Percentiles rank a stretch among this genome's conserved stretches.
phyloP scores from a whole-genome alignment of 2,113 vertebrate genomes.

The Megaceryle torquata region DNA sequence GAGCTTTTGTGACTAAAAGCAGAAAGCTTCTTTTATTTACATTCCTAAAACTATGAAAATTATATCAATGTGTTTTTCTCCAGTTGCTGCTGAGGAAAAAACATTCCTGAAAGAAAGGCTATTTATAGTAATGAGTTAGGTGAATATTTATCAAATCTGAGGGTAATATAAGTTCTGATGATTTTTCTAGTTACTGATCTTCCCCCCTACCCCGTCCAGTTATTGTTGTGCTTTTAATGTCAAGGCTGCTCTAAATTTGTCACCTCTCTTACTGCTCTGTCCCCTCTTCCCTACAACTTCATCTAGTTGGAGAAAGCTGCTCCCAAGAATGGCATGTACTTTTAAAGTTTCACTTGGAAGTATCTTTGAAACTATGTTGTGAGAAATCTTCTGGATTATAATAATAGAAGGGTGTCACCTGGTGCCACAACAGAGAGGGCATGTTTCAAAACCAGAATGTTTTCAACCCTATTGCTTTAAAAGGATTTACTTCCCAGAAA shows the following conservation, averaged over 20 bases:
- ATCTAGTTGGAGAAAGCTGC: neutral
- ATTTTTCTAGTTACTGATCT: neutral
- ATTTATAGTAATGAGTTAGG: neutral
- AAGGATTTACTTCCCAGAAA: neutral
- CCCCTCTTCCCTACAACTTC: neutral
- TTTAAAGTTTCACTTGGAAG: neutral
- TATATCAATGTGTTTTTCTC: neutral
- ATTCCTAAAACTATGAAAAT: slow-evolving; percentile 20
- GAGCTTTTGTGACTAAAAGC: slow-evolving; percentile 44
- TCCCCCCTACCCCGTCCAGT: neutral
- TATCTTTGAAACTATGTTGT: neutral
- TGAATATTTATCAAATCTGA: neutral
- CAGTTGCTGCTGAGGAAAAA: neutral
- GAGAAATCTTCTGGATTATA: neutral
- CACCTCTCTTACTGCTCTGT: neutral
- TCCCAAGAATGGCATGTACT: neutral
- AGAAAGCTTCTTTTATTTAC: slow-evolving; percentile 35
- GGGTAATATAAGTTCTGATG: neutral
- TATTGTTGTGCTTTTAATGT: neutral
- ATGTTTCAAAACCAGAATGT: neutral
- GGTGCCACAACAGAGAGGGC: neutral
- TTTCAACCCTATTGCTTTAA: neutral
- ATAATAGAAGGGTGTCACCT: neutral
- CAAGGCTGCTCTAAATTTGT: neutral
- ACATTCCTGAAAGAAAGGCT: neutral